Evolutionary conservation across 35 echinoderm and acorn worm genomes (phyloP), one percentile per base, ranked within the genome.

Genomic region (Acanthaster planci): DNA sequence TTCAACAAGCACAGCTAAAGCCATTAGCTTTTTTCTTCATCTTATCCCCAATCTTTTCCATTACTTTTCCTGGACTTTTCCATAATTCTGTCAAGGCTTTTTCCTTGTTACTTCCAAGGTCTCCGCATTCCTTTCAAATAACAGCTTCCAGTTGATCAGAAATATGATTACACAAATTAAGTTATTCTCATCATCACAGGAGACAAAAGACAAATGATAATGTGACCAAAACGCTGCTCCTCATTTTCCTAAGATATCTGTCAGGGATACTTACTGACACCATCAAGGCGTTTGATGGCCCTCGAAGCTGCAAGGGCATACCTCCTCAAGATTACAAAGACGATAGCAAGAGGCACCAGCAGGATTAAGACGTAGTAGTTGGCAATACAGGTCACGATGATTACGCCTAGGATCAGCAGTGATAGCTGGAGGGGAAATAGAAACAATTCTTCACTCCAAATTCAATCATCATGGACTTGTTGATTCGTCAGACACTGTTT

Each of bases 271-370:
- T 89, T 72, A 99, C 96, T 80, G 9, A 88, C 78, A 9, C 96
- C 90, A 83, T 99, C 96, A 21, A 94, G 77, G 56, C 96, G 80
- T 40, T 99, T 99, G 78, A 99, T 84, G 27, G 89, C 85, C 31
- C 89, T 84, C 8, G 92, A 91, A 1, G 96, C 51, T 34, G 50
- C 34, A 1, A 99, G 17, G 10, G 88, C 55, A 75, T 99, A 94
- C 10, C 81, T 23, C 35, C 92, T 51, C 10, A 99, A 40, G 18
- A 91, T 35, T 7, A 88, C 39, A 34, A 94, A 93, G 19, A 99
- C 14, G 7, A 99, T 32, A 37, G 77, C 51, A 23, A 97, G 76
- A 21, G 96, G 96, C 6, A 92, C 0, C 8, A 79, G 83, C 17
- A 90, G n/a, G 67, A 94, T 85, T 29, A 99, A 29, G 5, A 82